Evolutionary conservation across 2,797 vertebrate species (phyloP), one percentile per base, ranked within the genome.

Genomic region (Gadopsis marmoratus): DNA sequence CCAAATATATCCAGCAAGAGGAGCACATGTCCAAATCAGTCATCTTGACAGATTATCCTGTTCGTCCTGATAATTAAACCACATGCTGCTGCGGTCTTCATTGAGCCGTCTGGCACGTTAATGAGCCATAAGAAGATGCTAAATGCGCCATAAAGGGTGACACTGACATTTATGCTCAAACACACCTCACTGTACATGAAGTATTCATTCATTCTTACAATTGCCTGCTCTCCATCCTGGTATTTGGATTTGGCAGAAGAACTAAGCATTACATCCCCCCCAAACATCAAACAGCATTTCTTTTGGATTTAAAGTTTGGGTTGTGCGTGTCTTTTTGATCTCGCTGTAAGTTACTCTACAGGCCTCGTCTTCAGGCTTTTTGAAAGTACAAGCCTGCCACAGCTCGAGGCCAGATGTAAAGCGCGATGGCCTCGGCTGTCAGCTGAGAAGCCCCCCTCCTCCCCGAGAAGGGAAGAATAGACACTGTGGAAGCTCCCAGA

Each of bases 81-180:
- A 58, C 75, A 85, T 74, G 78, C 66, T 76, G 73, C 83, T 66
- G 51, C 54, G 9, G 75, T 74, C 81, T 81, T 89, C 90, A 84
- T 59, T 55, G 83, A 90, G 86, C 85, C 59, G 59, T 79, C 58
- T 83, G 74, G 67, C 71, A 51, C 79, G 64, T 87, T 89, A 91
- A 92, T 88, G 89, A 91, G 72, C 80, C 85, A 74, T 83, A 76
- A 86, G 85, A 78, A 84, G 86, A 85, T 85, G 85, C 80, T 91
- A 86, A 91, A 92, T 84, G 77, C 65, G 29, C 85, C 85, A 85
- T 85, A 86, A 89, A 92, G 81, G 76, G 39, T 82, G 74, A 80
- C 83, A 69, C 48, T 64, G 74, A 55, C 80, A 56, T 81, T 88
- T 68, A 87, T 85, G 72, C 80, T 85, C 61, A 85, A 83, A 83